Evolutionary conservation across 35 echinoderm and acorn worm species (phyloP), one percentile per base, ranked within the genome.

Genomic region (Heliocidaris tuberculata): DNA sequence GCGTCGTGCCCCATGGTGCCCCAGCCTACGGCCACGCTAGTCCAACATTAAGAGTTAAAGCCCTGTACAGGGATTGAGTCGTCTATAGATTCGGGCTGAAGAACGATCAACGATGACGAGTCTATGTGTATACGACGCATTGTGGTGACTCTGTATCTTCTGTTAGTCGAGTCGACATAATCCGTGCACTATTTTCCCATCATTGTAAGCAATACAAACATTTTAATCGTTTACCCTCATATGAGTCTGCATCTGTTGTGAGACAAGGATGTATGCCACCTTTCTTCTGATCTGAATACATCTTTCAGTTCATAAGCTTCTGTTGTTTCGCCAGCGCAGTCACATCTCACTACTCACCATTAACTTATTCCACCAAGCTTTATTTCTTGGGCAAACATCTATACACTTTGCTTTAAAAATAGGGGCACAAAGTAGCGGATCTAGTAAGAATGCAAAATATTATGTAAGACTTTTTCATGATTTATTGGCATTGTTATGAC

Each of bases 1-100:
- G n/a, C 50, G 91, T 93, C 91, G 48, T 93, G 91, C 91, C 91
- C 91, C 17, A 93, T 93, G 48, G 50, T 93, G 5, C 91, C 91
- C 16, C 91, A 93, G 50, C 91, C 91, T 56, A 19, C 90, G 12
- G 9, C 30, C 2, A 92, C 48, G 90, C 48, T 52, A 48, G 50
- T 93, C n/a, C 65, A 21, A 78, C 65, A 78, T 19, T 78, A 19
- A 78, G 65, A 42, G 35, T 42, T 42, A 42, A 3, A 78, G 65
- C 65, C 9, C 10, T 56, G 52, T 56, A 15, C 11, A 15, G 8
- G 52, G 10, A n/a, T n/a, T n/a, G n/a, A 56, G 10, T 13, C 35
- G 35, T 42, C 35, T 42, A 42, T 42, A 42, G 35, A 42, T 42
- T 42, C 35, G 35, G 0, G 3, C 35, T 42, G 52, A 2, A 42